phyloP scores from a whole-genome alignment of 2,113 vertebrate genomes.

The Xenopus laevis region DNA sequence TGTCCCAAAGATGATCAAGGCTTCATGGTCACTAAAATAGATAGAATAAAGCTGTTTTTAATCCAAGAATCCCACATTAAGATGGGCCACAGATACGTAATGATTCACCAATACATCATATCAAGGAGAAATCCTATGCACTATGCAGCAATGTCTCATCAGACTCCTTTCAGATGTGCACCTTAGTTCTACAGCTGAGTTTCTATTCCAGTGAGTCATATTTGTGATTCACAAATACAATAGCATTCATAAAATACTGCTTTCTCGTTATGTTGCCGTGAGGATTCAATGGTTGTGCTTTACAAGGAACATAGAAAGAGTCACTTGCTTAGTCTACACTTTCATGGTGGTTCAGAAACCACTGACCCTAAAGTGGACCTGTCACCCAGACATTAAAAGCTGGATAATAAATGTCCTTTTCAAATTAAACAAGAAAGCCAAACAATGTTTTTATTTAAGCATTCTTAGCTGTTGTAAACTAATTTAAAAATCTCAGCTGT shows the following conservation, averaged over 20 bases:
- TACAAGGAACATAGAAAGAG: rapidly evolving
- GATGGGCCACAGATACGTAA: neutral
- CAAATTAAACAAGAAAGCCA: too few species aligned
- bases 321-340: neutral
- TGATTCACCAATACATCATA: neutral
- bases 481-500: too few species aligned
- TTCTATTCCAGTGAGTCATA: constrained; percentile 54
- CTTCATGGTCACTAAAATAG: constrained; percentile 33
- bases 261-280: constrained; percentile 5
- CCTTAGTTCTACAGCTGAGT: constrained; percentile 48
- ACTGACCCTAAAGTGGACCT: too few species aligned
- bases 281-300: constrained; percentile 16
- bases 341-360: neutral
- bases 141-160: constrained; percentile 53
- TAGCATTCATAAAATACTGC: constrained; percentile 45
- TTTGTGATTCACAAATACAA: constrained; percentile 54
- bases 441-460: too few species aligned
- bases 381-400: too few species aligned
- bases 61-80: neutral
- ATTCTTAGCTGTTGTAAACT: too few species aligned
- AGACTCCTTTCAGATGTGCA: constrained; percentile 53
- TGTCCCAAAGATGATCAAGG: constrained; percentile 33
- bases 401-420: too few species aligned
- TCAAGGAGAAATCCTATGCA: constrained; percentile 44
- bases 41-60: constrained; percentile 3